Conservation (phyloP, 2,888 invertebrate species). For the Scaptomyza flava region DNA sequence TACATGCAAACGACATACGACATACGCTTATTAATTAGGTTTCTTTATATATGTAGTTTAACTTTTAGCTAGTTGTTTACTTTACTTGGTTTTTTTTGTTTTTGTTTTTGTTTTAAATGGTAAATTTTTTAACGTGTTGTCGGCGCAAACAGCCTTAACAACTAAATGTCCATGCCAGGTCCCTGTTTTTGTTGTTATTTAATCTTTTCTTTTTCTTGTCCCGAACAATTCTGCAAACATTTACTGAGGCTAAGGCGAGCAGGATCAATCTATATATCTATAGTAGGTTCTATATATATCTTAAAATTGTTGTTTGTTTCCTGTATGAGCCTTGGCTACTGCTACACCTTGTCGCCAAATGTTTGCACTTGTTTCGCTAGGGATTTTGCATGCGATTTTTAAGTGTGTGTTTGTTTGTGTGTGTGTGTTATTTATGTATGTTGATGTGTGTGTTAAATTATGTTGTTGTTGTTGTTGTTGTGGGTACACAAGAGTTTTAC, state of each 20-base stretch:
- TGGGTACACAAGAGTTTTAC: constrained; percentile 66
- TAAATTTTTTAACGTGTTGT: constrained; percentile 73
- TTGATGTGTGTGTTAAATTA: constrained; percentile 31
- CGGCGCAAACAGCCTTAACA: constrained; percentile 15
- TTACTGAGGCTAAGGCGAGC: constrained; percentile 39
- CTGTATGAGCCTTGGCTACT: constrained; percentile 17
- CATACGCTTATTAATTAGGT: constrained; percentile 78
- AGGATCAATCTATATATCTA: constrained; percentile 2
- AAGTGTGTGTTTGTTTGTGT: constrained; percentile 19
- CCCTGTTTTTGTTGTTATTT: background rate
- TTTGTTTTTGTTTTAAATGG: constrained; percentile 55
- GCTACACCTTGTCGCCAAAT: constrained; percentile 46
- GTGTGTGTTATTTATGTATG: constrained; percentile 16
- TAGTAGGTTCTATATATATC: constrained; percentile 1
- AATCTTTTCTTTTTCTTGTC: background rate
- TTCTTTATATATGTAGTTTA: constrained; percentile 79
- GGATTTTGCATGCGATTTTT: constrained; percentile 35
- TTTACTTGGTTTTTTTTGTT: constrained; percentile 48
- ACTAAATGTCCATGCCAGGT: constrained; percentile 17
- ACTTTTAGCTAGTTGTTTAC: constrained; percentile 79
- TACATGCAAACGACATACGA: constrained; percentile 79
- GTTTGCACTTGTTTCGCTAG: constrained; percentile 31
- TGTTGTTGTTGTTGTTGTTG: constrained; percentile 57
- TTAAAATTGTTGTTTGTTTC: constrained; percentile 6
- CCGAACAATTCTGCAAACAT: background rate